Evolutionary conservation across 2,113 vertebrate genomes (phyloP), one percentile per base, ranked within the genome.

Genomic region (Nothoprocta pentlandii): DNA sequence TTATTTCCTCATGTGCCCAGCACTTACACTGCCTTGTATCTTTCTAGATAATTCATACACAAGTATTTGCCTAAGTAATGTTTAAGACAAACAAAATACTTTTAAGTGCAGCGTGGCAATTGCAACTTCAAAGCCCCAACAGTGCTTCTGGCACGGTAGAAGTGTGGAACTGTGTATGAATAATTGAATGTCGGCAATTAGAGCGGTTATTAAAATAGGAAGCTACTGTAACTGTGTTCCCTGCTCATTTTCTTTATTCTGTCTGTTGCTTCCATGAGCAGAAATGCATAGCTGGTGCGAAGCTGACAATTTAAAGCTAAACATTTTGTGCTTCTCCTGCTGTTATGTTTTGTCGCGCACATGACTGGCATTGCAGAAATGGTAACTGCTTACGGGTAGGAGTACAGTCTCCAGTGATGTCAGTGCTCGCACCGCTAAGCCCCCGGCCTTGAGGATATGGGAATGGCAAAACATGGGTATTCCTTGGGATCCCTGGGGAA

Each of bases 171-270:
- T 86, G 34, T n/a, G 39, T 74, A 26, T 86, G 74, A 85, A 69
- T 87, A 86, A 85, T 74, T 67, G 77, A 75, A 75, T 67, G 76
- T 78, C 81, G 92, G 53, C 73, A 87, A 73, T 91, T 89, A 83
- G 67, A 64, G 36, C 41, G 0, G 2, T 68, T 88, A 84, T 54
- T 91, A 64, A 85, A 93, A 80, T 42, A 85, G 64, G 76, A 92
- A 84, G 63, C 22, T 64, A 10, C 80, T 71, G 9, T 87, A 54
- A 14, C 41, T 46, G 10, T 82, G 39, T 76, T 85, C 85, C 90
- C 42, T 88, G 61, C 51, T 89, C 23, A 3, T 70, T 68, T 46
- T 87, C 67, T 85, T 36, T 87, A 5, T 77, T 77, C 32, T 62
- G 1, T 44, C 71, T 54, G 15, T 68, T 76, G 41, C 32, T 93